Conservation (phyloP, 2,113 vertebrate genomes). For the Urocynchramus pylzowi region DNA sequence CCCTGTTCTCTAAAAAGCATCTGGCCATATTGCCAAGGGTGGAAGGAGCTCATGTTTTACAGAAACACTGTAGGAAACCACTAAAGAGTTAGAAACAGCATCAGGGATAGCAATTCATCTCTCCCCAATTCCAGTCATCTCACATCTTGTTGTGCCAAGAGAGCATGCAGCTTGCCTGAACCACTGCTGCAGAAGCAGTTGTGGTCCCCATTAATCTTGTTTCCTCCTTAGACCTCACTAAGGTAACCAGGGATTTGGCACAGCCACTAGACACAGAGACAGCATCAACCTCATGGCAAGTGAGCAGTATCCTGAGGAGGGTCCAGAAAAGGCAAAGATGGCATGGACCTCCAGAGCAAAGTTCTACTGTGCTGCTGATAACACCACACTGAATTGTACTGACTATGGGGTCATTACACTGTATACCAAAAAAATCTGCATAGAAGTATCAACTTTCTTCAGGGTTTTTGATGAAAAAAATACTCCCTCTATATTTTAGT, state of each 20-base stretch:
- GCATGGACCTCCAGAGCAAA: background rate
- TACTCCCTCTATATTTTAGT: background rate
- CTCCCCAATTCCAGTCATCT: background rate
- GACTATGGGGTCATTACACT: background rate
- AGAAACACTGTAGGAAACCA: background rate
- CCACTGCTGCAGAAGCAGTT: background rate
- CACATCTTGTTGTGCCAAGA: background rate
- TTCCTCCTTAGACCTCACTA: background rate
- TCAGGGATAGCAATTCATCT: background rate
- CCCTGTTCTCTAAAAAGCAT: background rate
- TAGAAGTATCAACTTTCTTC: background rate
- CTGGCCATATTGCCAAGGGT: background rate
- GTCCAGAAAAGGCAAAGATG: background rate
- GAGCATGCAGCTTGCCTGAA: background rate
- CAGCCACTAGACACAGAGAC: background rate
- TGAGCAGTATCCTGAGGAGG: fast-evolving
- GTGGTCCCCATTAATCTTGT: background rate
- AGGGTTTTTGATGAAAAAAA: background rate
- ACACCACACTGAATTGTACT: background rate
- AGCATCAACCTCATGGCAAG: background rate
- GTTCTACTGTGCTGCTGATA: background rate
- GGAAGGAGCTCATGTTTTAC: background rate
- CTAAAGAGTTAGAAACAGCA: background rate
- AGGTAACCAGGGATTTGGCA: background rate
- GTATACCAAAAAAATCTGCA: background rate